These are phyloP conservation scores for Epinephelus coioides DNA, from an alignment of 2,797 vertebrate genomes.

Conservation along the genomic window DNA sequence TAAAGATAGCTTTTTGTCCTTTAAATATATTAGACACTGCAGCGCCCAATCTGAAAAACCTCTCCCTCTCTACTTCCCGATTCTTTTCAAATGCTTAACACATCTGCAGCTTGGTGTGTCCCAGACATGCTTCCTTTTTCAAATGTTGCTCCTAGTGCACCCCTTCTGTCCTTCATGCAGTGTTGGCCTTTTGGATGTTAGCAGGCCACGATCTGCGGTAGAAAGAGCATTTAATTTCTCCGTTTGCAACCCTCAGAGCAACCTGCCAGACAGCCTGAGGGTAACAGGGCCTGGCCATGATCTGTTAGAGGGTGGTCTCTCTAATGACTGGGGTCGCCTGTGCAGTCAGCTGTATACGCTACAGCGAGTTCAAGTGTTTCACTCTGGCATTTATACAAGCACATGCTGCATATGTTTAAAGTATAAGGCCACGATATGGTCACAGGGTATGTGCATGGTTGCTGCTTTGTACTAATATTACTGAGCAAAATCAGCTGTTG, in stretches of 20 bases:
- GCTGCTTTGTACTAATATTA: not conserved
- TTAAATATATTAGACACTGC: not conserved
- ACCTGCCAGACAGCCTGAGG: too few relatives aligned
- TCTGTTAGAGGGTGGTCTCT: conserved; percentile 7
- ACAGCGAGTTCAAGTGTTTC: not conserved
- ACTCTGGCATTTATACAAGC: not conserved
- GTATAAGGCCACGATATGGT: not conserved
- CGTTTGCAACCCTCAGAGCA: conserved; percentile 12
- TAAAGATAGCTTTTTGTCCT: not conserved
- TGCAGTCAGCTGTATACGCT: not conserved
- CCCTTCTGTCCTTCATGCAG: conserved; percentile 20
- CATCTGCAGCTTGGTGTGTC: not conserved
- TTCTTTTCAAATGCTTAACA: conserved; percentile 21
- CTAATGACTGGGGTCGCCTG: conserved; percentile 11
- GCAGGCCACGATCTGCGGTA: conserved; percentile 1
- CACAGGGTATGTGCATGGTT: not conserved
- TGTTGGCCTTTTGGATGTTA: conserved; percentile 25
- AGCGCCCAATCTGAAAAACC: not conserved
- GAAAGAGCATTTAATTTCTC: conserved; percentile 31
- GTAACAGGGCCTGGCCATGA: not conserved
- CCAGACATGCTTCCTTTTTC: conserved; percentile 8
- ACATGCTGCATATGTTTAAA: not conserved
- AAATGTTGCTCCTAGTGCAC: not conserved
- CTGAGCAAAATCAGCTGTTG: conserved; percentile 14
- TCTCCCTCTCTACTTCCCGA: not conserved